Evolutionary conservation across 2,113 vertebrate genomes (phyloP).

Genomic region (Sander lucioperca): DNA sequence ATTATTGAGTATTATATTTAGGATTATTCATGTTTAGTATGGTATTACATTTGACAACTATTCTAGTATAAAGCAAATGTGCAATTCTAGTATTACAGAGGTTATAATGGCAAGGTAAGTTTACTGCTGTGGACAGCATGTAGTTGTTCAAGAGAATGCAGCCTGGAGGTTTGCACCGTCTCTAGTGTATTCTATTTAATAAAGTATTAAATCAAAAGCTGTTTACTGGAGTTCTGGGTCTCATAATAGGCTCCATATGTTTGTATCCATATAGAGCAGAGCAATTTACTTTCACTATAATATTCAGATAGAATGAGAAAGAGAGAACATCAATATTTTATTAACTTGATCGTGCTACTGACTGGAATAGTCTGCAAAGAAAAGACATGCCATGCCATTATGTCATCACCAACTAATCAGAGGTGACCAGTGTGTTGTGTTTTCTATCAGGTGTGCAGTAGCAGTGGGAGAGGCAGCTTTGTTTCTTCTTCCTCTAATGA

Average conservation of each 20-base stretch:
- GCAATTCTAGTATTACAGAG: background rate
- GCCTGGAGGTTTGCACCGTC: background rate
- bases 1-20: background rate
- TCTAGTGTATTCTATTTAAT: slow-evolving; percentile 24
- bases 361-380: background rate
- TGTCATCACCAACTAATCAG: background rate
- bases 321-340: slow-evolving; percentile 20
- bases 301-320: slow-evolving; percentile 11
- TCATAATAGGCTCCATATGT: slow-evolving; percentile 17
- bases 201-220: slow-evolving; percentile 31
- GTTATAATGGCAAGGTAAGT: background rate
- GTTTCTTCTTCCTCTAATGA: slow-evolving; percentile 45
- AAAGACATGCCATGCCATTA: too few species aligned
- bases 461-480: slow-evolving; percentile 35
- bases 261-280: slow-evolving; percentile 8
- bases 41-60: background rate
- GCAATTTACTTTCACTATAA: background rate
- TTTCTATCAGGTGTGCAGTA: slow-evolving; percentile 32
- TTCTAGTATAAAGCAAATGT: background rate
- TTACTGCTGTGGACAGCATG: slow-evolving; percentile 1
- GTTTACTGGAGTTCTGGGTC: slow-evolving; percentile 33
- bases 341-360: slow-evolving; percentile 1
- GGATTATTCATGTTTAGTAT: background rate
- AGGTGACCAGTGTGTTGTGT: background rate
- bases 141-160: slow-evolving; percentile 11